Evolutionary conservation across 2,113 vertebrate species (phyloP), one percentile per base, ranked within the genome.

Genomic region (Vulpes vulpes): DNA sequence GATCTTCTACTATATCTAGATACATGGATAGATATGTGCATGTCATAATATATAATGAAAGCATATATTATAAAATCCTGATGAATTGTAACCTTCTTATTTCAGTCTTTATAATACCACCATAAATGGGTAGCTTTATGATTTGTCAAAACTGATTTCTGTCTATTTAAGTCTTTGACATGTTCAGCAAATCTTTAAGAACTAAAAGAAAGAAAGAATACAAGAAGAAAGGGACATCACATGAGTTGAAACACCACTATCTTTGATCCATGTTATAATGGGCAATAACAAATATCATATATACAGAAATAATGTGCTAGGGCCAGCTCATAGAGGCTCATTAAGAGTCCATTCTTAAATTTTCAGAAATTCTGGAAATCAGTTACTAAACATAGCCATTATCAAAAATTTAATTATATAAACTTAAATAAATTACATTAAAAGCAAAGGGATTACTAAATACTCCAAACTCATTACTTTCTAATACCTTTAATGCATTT

Each of bases 341-440:
- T 53, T 53, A 74, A 76, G 19, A 80, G 11, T 25, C 49, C 38
- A 69, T 90, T 81, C 20, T 78, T 38, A 82, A 43, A 55, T 43
- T 35, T 51, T 64, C 14, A 43, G 8, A 10, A 79, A 78, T 10
- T 87, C 59, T 82, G 15, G n/a, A 96, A 94, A 20, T 55, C 49
- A 64, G 3, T 94, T 71, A 30, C 87, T 78, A 79, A 76, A 64
- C 8, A 71, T 10, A 90, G 14, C 14, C 43, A 81, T 55, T 89
- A 59, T 81, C 8, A 91, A 84, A 93, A 60, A 64, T 64, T 69
- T n/a, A 90, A 95, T 55, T 67, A 81, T 20, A 49, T 96, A 82
- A 96, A 22, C 43, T 49, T 93, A 80, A 95, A 91, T 80, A 81
- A 65, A 55, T 57, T 86, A 43, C 15, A 55, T 35, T 43, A 78